Conservation (phyloP, 2,888 invertebrate species). For the Athetis lepigone region DNA sequence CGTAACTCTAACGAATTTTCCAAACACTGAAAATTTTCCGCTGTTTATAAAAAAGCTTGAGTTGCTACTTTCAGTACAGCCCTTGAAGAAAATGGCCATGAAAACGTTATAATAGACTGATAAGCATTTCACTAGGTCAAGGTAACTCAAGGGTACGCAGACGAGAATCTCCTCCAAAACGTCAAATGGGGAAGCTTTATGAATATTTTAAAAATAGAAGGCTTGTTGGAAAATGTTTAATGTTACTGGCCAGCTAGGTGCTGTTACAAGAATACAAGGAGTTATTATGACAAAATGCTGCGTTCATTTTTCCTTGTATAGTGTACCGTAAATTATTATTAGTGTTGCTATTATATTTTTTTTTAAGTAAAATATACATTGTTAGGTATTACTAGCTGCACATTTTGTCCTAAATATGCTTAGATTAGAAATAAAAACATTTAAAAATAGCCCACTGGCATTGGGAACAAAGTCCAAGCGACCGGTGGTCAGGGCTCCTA, state of each 20-base stretch:
- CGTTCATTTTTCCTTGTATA: too few species aligned
- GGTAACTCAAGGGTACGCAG: constrained; percentile 29
- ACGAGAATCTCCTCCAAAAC: constrained; percentile 1
- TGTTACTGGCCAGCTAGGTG: constrained; percentile 47
- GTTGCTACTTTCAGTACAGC: neutral
- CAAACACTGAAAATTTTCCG: neutral
- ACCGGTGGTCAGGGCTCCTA: too few species aligned
- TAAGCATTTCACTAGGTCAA: constrained; percentile 43
- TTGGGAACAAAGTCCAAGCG: too few species aligned
- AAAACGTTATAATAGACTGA: constrained; percentile 17
- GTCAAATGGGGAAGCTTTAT: constrained; percentile 20
- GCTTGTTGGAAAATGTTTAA: constrained; percentile 57
- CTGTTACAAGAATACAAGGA: constrained; percentile 11
- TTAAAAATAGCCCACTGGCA: too few species aligned
- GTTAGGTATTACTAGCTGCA: too few species aligned
- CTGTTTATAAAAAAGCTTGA: neutral
- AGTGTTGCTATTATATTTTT: too few species aligned
- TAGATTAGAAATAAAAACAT: too few species aligned
- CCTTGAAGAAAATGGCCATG: constrained; percentile 20
- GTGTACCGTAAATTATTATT: too few species aligned
- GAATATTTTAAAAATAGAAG: constrained; percentile 28
- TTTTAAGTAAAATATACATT: too few species aligned
- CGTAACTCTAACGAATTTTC: too few species aligned
- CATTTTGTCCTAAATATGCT: too few species aligned
- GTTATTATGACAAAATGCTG: neutral